These are phyloP conservation scores for Cordilura impudica DNA, from an alignment of 2,888 invertebrate genomes.

Conservation along the genomic window DNA sequence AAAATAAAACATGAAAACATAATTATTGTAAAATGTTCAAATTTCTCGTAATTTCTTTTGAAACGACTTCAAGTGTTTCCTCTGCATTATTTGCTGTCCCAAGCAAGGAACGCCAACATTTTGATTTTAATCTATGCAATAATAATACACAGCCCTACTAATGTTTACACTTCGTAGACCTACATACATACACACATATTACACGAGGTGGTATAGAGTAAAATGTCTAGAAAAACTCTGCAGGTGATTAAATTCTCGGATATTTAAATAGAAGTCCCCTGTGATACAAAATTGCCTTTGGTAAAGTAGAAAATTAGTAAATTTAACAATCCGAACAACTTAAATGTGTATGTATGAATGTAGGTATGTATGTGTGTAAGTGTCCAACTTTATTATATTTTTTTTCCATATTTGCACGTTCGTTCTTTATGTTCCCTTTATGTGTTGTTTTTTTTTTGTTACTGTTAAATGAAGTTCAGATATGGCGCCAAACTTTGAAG, in stretches of 20 bases:
- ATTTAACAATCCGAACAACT: neutral
- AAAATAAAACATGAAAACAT: too few species aligned
- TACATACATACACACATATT: too few species aligned
- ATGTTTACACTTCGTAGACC: neutral
- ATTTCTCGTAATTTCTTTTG: conserved; percentile 4
- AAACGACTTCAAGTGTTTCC: neutral
- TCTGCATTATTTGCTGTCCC: neutral
- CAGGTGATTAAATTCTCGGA: conserved; percentile 40
- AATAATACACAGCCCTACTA: neutral
- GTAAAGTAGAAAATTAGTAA: conserved; percentile 23
- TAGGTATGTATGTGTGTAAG: neutral
- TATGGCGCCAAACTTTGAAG: conserved; percentile 50
- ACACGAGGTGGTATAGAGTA: neutral
- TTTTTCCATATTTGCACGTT: conserved; percentile 34
- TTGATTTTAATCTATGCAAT: neutral
- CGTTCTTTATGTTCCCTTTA: conserved; percentile 27
- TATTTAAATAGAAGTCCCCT: conserved; percentile 3
- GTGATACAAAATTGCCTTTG: conserved; percentile 22
- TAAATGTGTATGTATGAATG: neutral
- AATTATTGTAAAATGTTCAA: conserved; percentile 7
- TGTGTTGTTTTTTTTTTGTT: conserved; percentile 21
- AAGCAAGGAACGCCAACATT: neutral
- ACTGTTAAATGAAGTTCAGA: conserved; percentile 25
- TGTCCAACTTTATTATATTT: conserved; percentile 2
- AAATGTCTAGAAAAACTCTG: conserved; percentile 27